A percentile compares a stretch with the other conserved stretches of the same genome.
phyloP scores from a whole-genome alignment of 2,888 invertebrate species.

The Eurytoma adleriae region DNA sequence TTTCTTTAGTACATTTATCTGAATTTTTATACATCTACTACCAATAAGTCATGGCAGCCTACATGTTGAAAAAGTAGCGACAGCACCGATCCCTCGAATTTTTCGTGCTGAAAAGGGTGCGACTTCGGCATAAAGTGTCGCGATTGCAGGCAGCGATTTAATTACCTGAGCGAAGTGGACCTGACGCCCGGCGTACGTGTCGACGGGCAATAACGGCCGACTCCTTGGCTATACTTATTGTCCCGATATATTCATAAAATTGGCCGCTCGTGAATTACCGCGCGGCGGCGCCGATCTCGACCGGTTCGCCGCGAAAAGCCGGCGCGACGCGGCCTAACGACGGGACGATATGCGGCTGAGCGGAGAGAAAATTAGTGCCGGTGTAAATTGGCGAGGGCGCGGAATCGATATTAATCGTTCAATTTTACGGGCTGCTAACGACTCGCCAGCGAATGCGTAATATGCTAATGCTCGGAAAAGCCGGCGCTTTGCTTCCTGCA shows the following conservation, averaged over 20 bases:
- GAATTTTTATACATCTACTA: no score
- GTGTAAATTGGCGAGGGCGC: constrained; percentile 33
- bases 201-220: constrained; percentile 56
- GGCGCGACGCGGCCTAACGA: constrained; percentile 21
- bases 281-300: background rate
- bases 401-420: constrained; percentile 33
- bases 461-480: constrained; percentile 32
- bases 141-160: constrained; percentile 21
- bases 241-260: constrained; percentile 59
- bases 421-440: constrained; percentile 29
- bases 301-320: constrained; percentile 32
- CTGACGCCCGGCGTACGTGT: constrained; percentile 51
- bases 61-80: no score
- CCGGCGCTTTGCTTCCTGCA: no score
- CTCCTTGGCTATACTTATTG: constrained; percentile 55
- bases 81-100: no score
- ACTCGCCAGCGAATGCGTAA: background rate
- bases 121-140: no score
- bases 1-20: no score
- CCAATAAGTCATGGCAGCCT: no score
- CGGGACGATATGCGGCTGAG: constrained; percentile 15
- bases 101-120: no score
- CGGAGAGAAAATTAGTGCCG: constrained; percentile 1
- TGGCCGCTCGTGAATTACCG: constrained; percentile 57
- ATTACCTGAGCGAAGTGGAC: constrained; percentile 45